A percentile compares a stretch with the other conserved stretches of the same genome.
Evolutionary conservation across 2,888 invertebrate species (phyloP).

Genomic region (Leptogaster cylindrica): DNA sequence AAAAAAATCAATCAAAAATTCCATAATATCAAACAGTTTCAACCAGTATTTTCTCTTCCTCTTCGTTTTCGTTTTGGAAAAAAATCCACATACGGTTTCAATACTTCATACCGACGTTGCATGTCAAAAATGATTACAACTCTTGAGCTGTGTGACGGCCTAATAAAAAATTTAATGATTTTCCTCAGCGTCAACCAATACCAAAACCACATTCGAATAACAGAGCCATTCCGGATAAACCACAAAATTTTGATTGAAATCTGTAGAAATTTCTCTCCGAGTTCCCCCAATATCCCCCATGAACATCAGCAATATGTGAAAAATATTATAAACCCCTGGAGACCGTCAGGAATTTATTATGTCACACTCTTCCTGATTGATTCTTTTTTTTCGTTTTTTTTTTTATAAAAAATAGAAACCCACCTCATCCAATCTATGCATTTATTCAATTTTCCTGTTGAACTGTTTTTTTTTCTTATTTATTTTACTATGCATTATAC

Average conservation of each 20-base stretch:
- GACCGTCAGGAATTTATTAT: not conserved
- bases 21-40: no score
- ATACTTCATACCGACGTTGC: no score
- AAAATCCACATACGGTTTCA: no score
- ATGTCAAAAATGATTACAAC: slow-evolving; percentile 11
- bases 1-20: no score
- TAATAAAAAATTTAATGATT: slow-evolving; percentile 3
- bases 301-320: not conserved
- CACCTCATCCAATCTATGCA: no score
- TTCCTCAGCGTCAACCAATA: not conserved
- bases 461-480: no score
- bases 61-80: not conserved
- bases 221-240: not conserved
- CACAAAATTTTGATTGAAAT: slow-evolving; percentile 2
- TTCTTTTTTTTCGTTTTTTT: no score
- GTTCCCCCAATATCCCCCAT: not conserved
- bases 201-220: not conserved
- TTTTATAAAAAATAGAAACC: no score
- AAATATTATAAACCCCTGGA: no score
- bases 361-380: not conserved
- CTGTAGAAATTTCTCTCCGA: slow-evolving; percentile 7
- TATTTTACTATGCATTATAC: no score
- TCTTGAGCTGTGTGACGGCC: slow-evolving; percentile 5
- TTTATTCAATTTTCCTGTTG: no score
- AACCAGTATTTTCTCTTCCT: not conserved